Percentiles rank a stretch among this genome's conserved stretches.
These are phyloP conservation scores for Willisornis vidua DNA, from an alignment of 2,113 vertebrate genomes.

Conservation along the genomic window DNA sequence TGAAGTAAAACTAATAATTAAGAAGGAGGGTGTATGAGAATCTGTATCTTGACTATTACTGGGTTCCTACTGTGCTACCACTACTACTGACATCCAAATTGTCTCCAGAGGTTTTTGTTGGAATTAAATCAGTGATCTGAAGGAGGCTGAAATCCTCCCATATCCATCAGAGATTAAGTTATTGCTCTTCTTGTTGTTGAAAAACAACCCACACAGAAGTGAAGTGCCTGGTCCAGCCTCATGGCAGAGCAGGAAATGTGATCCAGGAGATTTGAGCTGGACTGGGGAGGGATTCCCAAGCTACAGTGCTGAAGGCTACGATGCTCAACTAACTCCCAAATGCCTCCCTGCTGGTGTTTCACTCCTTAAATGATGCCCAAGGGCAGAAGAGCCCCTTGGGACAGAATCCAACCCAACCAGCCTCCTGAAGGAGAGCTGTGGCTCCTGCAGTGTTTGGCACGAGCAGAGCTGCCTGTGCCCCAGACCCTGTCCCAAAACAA, in stretches of 20 bases:
- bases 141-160: background rate
- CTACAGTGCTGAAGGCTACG: background rate
- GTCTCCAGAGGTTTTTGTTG: background rate
- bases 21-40: background rate
- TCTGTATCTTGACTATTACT: background rate
- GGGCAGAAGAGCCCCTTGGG: background rate
- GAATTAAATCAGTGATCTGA: background rate
- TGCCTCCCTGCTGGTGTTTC: background rate
- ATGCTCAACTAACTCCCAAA: background rate
- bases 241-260: background rate
- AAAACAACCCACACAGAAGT: background rate
- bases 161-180: background rate
- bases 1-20: conserved; percentile 58
- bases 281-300: background rate
- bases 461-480: background rate
- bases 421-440: background rate
- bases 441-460: background rate
- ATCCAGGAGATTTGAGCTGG: background rate
- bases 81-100: background rate
- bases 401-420: background rate
- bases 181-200: background rate
- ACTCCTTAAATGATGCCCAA: background rate
- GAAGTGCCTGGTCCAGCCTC: background rate
- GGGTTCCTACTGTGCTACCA: background rate
- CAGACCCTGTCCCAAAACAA: background rate